Evolutionary conservation across 2,113 vertebrate species (phyloP), one percentile per base, ranked within the genome.

Genomic region (Protomyctophum bolini): DNA sequence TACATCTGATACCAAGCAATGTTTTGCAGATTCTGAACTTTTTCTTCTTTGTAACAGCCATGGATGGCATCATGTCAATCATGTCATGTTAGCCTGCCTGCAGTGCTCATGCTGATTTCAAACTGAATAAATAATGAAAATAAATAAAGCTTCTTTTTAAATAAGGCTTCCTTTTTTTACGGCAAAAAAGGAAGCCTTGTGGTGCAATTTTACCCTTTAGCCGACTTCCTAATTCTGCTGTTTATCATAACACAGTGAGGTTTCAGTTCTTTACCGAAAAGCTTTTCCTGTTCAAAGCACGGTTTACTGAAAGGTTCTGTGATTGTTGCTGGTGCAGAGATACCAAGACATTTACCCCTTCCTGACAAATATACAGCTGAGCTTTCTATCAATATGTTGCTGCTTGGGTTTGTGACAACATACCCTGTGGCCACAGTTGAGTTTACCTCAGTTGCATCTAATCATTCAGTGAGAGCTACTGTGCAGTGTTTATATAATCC

Each of bases 241-340:
- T 60, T 52, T 47, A 33, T 6, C 69, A 54, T 15, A 58, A 41
- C 9, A 52, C 9, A 52, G 0, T 7, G 28, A 7, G 10, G 66
- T 89, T 84, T 89, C 86, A 79, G 70, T 86, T 89, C 82, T 79
- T 72, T 72, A 47, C 41, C 6, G n/a, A 1, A 41, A 41, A 2
- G 6, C 12, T 68, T 72, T 64, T 10, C 72, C 29, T 60, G 11
- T 1, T 29, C 0, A 68, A 10, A 41, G 15, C 33, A 4, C 6
- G 33, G 41, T 2, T 5, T 12, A 58, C 51, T 60, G 70, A 58
- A 61, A 66, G 68, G 50, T 56, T 74, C 68, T 15, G 28, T 50
- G 28, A 50, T 50, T 0, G 2, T 14, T 45, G 47, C 4, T 7
- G 7, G 14, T 14, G 56, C 21, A 3, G 1, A 1, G 10, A 2